phyloP scores from a whole-genome alignment of 1,140 invertebrate species.

The Bombyx mori region ASM3026992v2 NC_085123.1:10900501-10901000 shows the following conservation, averaged over 20 bases:
- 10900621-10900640: constrained; percentile 15
- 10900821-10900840: constrained; percentile 19
- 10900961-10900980: too few species aligned
- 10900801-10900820: constrained; percentile 20
- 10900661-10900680: constrained; percentile 5
- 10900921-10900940: too few species aligned
- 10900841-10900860: constrained; percentile 12
- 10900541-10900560: neutral
- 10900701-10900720: constrained; percentile 14
- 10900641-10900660: constrained; percentile 10
- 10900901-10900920: neutral
- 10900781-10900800: constrained; percentile 13
- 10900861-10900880: constrained; percentile 12
- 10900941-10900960: too few species aligned
- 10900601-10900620: neutral
- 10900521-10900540: neutral
- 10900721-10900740: constrained; percentile 24
- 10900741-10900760: constrained; percentile 18
- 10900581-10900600: neutral
- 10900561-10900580: neutral
- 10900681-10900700: constrained; percentile 16
- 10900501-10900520: neutral
- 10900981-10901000: too few species aligned
- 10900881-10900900: constrained; percentile 4
- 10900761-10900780: constrained; percentile 20